A percentile compares a stretch with the other conserved stretches of the same genome.
Evolutionary conservation across 2,113 vertebrate genomes (phyloP).

Genomic region (Xiphias gladius): DNA sequence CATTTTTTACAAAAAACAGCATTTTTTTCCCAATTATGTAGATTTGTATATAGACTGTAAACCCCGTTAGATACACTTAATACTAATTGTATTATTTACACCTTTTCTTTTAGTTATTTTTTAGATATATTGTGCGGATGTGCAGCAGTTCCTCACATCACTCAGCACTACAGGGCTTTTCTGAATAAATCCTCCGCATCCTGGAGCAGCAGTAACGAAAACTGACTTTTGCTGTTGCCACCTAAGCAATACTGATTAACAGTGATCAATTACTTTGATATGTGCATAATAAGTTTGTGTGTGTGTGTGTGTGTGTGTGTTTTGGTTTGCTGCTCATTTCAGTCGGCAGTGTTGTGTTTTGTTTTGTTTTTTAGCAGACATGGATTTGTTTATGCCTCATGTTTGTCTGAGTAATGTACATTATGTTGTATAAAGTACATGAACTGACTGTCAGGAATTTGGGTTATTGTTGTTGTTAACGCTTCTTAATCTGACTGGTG

Average conservation of each 20-base stretch:
- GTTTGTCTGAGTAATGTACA: constrained; percentile 9
- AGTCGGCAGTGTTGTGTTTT: too few species aligned
- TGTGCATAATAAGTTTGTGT: not conserved
- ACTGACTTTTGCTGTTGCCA: not conserved
- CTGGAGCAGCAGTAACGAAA: not conserved
- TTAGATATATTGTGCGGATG: not conserved
- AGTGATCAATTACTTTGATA: not conserved
- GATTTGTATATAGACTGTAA: constrained; percentile 26
- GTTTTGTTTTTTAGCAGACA: not conserved
- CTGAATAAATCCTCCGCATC: not conserved
- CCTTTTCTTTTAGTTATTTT: not conserved
- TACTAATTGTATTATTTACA: not conserved
- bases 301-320: constrained; percentile 6
- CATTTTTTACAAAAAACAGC: constrained; percentile 12
- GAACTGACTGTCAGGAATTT: constrained; percentile 23
- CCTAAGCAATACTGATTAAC: constrained; percentile 31
- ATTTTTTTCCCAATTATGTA: constrained; percentile 17
- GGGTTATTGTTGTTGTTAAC: constrained; percentile 27
- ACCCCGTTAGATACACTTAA: not conserved
- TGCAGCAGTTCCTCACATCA: not conserved
- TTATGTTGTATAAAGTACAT: constrained; percentile 21
- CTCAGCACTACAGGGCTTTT: not conserved
- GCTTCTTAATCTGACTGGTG: constrained; percentile 9
- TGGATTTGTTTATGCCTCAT: too few species aligned
- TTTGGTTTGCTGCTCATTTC: constrained; percentile 13